A percentile compares a stretch with the other conserved stretches of the same genome.
Evolutionary conservation across 2,113 vertebrate genomes (phyloP).

Genomic region (Butorides virescens): DNA sequence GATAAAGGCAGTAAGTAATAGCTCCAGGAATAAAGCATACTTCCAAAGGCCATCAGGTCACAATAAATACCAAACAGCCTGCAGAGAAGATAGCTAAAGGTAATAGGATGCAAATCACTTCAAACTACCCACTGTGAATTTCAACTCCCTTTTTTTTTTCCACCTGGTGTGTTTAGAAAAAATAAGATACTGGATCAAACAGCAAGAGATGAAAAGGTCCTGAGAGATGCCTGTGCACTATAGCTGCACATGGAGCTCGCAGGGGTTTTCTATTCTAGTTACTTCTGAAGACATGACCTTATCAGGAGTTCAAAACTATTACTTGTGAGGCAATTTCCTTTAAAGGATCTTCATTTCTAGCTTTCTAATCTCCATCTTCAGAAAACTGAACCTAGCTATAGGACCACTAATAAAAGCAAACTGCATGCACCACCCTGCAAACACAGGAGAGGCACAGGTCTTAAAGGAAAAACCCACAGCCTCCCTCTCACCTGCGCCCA

Average conservation of each 20-base stretch:
- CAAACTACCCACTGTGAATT: neutral
- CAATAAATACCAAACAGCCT: neutral
- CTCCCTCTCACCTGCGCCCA: neutral
- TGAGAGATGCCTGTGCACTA: neutral
- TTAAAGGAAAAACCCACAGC: neutral
- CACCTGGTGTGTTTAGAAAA: neutral
- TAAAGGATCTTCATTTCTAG: neutral
- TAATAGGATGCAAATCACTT: neutral
- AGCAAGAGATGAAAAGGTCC: neutral
- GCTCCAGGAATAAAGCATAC: neutral
- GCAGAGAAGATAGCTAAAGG: neutral
- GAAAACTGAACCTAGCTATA: neutral
- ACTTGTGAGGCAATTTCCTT: neutral
- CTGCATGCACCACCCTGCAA: neutral
- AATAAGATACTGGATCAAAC: neutral
- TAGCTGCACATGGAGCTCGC: neutral
- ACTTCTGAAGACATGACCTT: neutral
- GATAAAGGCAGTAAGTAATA: neutral
- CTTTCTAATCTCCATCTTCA: neutral
- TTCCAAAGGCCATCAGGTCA: neutral
- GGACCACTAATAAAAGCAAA: neutral
- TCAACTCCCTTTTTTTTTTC: neutral
- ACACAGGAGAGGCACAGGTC: neutral
- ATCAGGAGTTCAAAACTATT: neutral
- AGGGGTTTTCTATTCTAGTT: neutral